Base-by-base conservation (phyloP, 23 tunicate genomes). In the Corella eumyota region DNA sequence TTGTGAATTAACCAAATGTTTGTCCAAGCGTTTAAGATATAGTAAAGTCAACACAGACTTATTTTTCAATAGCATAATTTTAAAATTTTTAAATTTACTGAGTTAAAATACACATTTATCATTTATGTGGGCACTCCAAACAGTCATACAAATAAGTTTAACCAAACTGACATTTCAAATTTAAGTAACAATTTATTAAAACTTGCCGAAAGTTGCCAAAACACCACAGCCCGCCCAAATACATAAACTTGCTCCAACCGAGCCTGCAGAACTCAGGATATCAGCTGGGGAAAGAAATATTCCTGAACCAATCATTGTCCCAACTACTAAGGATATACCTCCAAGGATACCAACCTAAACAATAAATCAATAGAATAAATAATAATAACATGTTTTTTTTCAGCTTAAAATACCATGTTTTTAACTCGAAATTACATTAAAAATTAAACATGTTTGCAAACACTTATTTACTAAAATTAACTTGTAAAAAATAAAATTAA, bases 271-370 rank as follows among this genome's bases (percentile, higher is more conserved):
- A 6, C 45, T 20, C 25, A 85, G 35, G 30, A 85, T 85, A 3
- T 60, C 35, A 31, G 86, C 71, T 0, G 95, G 95, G 6, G 95
- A 85, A 21, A 85, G 60, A 58, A 85, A 85, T 52, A 85, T 85
- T 34, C 95, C 95, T 22, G 95, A 85, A 46, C 95, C 95, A 1
- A 85, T 85, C 95, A 85, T 85, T 22, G 95, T 85, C 33, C 95
- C 95, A 34, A 85, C 74, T 24, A 85, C 95, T 23, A 85, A 48
- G 24, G 95, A 76, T 17, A 85, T 71, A 6, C 95, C 95, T 6
- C 95, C 95, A 46, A 81, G 22, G 2, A 81, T 29, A 0, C 91
- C 91, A 40, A 81, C 66, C 91, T 81, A 56, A 11, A 25, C 3
- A 61, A 45, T 25, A 11, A 1, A 17, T 57, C 34, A 57, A 11